Base-by-base conservation (phyloP, 2,797 vertebrate genomes). In the Kryptolebias ocellatus region DNA sequence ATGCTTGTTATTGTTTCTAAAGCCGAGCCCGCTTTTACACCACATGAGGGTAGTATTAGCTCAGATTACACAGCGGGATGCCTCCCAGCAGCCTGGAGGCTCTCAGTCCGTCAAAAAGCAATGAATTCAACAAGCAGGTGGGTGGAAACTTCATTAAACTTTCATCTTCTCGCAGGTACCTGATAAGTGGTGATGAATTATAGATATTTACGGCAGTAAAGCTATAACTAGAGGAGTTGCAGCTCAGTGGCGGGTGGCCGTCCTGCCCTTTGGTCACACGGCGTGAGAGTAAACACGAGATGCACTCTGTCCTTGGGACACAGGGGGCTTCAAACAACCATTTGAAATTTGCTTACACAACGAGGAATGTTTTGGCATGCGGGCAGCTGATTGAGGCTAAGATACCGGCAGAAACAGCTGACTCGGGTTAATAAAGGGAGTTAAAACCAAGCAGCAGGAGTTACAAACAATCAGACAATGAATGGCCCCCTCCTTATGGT, bases 101-200 rank as follows among this genome's bases (percentile, higher is more conserved):
- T 72, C 14, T 50, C 70, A 53, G 55, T 54, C 63, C 51, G 44
- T 66, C 16, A 50, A 56, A 29, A 18, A 67, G 57, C 67, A 60
- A 39, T 55, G 42, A 59, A 71, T 55, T 69, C 60, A 77, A 71
- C 76, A 77, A 66, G 70, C 86, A 84, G 78, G 81, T 89, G 83
- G 80, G 70, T 91, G 91, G 89, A 93, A 93, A 93, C 85, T 80
- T 87, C 91, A 93, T 95, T 68, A 93, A 95, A 92, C 84, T 93
- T 94, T 94, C 68, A 95, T 93, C 80, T 71, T 67, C 79, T 39
- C 1, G 47, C 76, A 56, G 89, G 87, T 81, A 86, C 68, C 81
- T 72, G 87, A 90, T 91, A 89, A 85, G 84, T 71, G 47, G 7
- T 39, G 52, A 86, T 94, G 69, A 92, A 94, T 95, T 92, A 95